Evolutionary conservation across 2,113 vertebrate genomes (phyloP).

Genomic region (Protobothrops flavoviridis): DNA sequence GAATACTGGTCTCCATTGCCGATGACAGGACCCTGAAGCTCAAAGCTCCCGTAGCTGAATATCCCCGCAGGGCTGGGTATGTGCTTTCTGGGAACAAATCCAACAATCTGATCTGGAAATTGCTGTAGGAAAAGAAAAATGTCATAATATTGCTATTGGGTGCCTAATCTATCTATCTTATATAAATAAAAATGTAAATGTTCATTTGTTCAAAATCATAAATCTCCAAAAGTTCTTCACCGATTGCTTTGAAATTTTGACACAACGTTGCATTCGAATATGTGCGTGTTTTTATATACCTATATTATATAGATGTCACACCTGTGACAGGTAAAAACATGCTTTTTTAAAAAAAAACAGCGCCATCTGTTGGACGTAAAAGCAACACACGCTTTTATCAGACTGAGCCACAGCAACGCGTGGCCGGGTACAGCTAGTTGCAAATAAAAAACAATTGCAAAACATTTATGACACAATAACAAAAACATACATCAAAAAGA

Average conservation of each 20-base stretch:
- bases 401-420: too few species aligned
- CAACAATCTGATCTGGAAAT: conserved; percentile 93
- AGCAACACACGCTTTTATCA: too few species aligned
- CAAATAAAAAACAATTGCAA: neutral
- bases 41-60: conserved; percentile 91
- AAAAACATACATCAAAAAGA: neutral
- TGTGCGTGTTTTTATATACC: too few species aligned
- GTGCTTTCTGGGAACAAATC: conserved; percentile 94
- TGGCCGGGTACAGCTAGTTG: neutral
- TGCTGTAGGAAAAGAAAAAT: conserved; percentile 75
- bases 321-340: too few species aligned
- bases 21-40: conserved; percentile 79
- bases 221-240: too few species aligned
- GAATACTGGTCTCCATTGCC: conserved; percentile 89
- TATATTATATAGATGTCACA: too few species aligned
- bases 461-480: neutral
- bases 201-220: too few species aligned
- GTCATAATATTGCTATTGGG: neutral
- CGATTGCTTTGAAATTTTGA: too few species aligned
- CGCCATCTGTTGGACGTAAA: too few species aligned
- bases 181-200: too few species aligned
- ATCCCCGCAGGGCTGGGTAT: conserved; percentile 79
- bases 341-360: too few species aligned
- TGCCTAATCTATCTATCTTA: neutral
- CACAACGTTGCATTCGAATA: too few species aligned